Evolutionary conservation across 2,888 invertebrate species (phyloP), one percentile per base, ranked within the genome.

Genomic region (Vesta saturnalis): DNA sequence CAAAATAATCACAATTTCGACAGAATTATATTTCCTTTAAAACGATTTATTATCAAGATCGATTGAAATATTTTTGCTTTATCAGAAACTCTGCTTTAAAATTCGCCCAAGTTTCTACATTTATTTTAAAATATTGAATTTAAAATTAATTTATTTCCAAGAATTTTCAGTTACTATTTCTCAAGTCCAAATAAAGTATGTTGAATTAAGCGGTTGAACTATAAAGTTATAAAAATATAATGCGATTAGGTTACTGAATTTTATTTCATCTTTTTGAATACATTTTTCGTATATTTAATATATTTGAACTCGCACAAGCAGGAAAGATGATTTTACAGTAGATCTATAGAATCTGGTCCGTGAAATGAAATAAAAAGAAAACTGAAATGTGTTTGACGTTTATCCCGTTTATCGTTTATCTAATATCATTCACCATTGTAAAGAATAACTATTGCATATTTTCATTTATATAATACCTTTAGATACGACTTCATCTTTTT

Each of bases 1-100:
- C 49, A 69, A 66, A 69, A 66, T 69, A 69, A 69, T 69, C 65
- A 65, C 69, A 56, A 54, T 43, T 49, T 47, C 15, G 59, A 21
- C 58, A 59, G 65, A 65, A 65, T 65, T 58, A 61, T 64, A 62
- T 62, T 56, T 60, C 52, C 64, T 61, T 46, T 30, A 61, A 67
- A 63, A 43, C 65, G 65, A 65, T 60, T 65, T 65, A 65, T 65
- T 64, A 64, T 62, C 62, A 19, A 23, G 55, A 55, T 18, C 55
- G 21, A 59, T 52, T 52, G 52, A 52, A 52, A 52, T 21, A 52
- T 52, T 52, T 39, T 52, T 52, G 21, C 19, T 52, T 52, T 52
- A 52, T 18, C 52, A 52, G 21, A 6, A 21, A 3, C 1, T 1
- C n/a, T n/a, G 18, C n/a, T 22, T 23, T 56, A 56, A 56, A 56